Conservation (phyloP, 2,888 invertebrate species). For the Melinopterus prodromus region DNA sequence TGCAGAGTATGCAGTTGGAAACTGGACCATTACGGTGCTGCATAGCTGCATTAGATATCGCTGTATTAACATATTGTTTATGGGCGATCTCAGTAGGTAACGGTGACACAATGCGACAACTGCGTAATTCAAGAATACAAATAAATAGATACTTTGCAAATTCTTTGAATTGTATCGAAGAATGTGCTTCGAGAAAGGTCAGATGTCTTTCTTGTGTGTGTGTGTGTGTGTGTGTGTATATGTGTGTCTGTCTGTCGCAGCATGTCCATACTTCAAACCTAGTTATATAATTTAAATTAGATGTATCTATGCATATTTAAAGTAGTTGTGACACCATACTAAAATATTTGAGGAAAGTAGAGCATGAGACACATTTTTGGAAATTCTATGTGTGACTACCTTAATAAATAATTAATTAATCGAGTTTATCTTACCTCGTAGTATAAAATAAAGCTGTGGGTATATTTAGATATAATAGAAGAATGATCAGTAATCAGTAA, state of each 20-base stretch:
- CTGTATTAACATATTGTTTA: neutral
- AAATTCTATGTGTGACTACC: neutral
- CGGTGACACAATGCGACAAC: neutral
- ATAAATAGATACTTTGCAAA: neutral
- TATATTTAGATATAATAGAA: no score
- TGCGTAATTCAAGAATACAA: neutral
- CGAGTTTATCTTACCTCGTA: neutral
- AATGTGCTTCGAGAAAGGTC: neutral
- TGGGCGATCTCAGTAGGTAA: neutral
- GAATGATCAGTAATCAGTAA: no score
- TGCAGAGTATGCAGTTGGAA: neutral
- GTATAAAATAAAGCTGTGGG: neutral
- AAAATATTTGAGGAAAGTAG: neutral
- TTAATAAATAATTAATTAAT: neutral
- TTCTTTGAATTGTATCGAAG: neutral
- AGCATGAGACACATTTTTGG: neutral
- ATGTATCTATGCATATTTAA: neutral
- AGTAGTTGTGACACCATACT: neutral
- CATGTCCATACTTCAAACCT: no score
- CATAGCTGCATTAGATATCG: neutral
- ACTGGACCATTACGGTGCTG: neutral
- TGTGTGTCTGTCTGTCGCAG: neutral
- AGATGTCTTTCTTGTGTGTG: neutral
- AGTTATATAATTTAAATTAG: no score
- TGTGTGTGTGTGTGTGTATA: neutral